These are phyloP conservation scores for Notolabrus celidotus DNA, from an alignment of 2,797 vertebrate species.

Conservation along the genomic window DNA sequence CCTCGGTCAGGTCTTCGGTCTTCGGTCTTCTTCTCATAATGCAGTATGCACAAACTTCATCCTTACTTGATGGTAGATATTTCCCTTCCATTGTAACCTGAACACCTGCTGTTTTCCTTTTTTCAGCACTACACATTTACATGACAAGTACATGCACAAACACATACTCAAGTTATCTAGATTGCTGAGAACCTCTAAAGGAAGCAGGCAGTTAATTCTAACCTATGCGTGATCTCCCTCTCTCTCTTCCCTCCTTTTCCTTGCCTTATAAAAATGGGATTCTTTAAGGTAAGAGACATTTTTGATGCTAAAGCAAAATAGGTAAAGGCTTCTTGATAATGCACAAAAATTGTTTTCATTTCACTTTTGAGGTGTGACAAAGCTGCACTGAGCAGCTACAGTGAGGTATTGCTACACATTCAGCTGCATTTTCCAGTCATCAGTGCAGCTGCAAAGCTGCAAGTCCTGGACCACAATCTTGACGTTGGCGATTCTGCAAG, in stretches of 20 bases:
- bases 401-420: not conserved
- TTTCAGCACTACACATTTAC: too few relatives aligned
- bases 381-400: not conserved
- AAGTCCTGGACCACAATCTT: not conserved
- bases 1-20: not conserved
- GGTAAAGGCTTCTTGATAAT: not conserved
- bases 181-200: not conserved
- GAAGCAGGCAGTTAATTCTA: not conserved
- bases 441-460: not conserved
- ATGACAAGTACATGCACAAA: not conserved
- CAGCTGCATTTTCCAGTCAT: not conserved
- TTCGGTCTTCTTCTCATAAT: too few relatives aligned
- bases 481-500: not conserved
- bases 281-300: not conserved
- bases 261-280: not conserved
- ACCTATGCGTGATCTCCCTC: not conserved
- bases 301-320: not conserved
- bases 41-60: not conserved
- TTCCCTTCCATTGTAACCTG: not conserved
- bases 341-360: not conserved
- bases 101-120: too few relatives aligned
- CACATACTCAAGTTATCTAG: not conserved
- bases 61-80: not conserved
- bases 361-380: not conserved
- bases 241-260: not conserved